Evolutionary conservation across 2,888 invertebrate genomes (phyloP).

Genomic region (Xanthia togata): DNA sequence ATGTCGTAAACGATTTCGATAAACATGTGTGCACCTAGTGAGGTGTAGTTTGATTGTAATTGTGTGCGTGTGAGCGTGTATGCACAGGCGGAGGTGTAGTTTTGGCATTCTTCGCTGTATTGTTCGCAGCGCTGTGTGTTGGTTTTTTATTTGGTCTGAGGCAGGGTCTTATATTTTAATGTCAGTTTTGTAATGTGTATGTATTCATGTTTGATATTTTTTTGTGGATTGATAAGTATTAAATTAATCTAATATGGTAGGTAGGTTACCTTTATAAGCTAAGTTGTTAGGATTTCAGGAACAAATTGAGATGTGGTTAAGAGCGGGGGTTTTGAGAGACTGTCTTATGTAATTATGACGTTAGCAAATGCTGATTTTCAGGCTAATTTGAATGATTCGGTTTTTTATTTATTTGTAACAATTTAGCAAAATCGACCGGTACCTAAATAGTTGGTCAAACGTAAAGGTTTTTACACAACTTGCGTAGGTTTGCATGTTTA

Average conservation of each 20-base stretch:
- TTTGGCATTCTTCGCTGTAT: too few relatives aligned
- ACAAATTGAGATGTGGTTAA: neutral
- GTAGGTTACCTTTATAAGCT: too few relatives aligned
- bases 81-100: too few relatives aligned
- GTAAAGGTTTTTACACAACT: neutral
- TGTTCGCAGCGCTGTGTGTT: too few relatives aligned
- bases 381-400: neutral
- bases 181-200: neutral
- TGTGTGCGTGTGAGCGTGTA: too few relatives aligned
- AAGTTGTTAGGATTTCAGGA: neutral
- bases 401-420: neutral
- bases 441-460: neutral
- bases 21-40: too few relatives aligned
- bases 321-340: neutral
- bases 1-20: too few relatives aligned
- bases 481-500: neutral
- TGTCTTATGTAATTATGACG: neutral
- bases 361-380: neutral
- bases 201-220: neutral
- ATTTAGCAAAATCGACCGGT: neutral
- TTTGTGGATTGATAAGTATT: neutral
- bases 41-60: too few relatives aligned
- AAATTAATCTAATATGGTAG: neutral
- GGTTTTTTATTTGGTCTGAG: too few relatives aligned
- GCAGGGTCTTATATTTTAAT: neutral